Percentiles rank a stretch among this genome's conserved stretches.
These are phyloP conservation scores for Polypedilum vanderplanki DNA, from an alignment of 1,140 invertebrate genomes.

Conservation along the genomic window DNA sequence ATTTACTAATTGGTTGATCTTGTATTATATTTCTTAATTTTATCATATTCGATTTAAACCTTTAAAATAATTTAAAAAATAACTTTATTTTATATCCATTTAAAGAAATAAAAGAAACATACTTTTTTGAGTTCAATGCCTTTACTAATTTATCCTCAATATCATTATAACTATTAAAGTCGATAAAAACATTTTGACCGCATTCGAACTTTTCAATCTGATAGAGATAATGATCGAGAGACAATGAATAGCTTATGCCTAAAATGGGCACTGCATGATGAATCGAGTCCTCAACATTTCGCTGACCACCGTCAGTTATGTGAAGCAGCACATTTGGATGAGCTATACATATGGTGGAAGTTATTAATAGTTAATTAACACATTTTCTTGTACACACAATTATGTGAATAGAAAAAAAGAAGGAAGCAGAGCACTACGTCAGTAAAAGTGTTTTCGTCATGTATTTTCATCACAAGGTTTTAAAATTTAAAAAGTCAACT, in stretches of 20 bases:
- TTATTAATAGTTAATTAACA: not conserved
- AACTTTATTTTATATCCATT: not conserved
- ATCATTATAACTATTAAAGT: constrained; percentile 14
- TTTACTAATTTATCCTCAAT: not conserved
- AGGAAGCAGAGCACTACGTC: not conserved
- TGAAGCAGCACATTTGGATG: constrained; percentile 52
- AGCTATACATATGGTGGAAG: constrained; percentile 37
- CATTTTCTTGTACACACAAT: not conserved
- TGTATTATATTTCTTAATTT: constrained; percentile 31
- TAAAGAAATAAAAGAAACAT: not conserved
- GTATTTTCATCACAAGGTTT: not conserved
- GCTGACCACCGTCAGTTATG: constrained; percentile 54
- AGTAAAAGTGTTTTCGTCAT: not conserved
- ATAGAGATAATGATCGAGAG: constrained; percentile 30
- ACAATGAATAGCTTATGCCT: constrained; percentile 35
- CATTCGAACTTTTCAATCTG: constrained; percentile 27
- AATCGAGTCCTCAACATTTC: constrained; percentile 53
- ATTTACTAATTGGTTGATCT: constrained; percentile 39
- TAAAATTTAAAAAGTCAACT: not conserved
- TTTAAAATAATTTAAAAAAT: not conserved
- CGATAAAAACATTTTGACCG: constrained; percentile 26
- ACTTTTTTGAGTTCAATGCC: not conserved
- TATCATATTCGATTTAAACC: constrained; percentile 23
- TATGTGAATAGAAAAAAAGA: no score
- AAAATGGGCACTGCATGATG: constrained; percentile 51